These are phyloP conservation scores for Cotesia vestalis DNA, from an alignment of 1,140 invertebrate species.

Conservation along the genomic window DNA sequence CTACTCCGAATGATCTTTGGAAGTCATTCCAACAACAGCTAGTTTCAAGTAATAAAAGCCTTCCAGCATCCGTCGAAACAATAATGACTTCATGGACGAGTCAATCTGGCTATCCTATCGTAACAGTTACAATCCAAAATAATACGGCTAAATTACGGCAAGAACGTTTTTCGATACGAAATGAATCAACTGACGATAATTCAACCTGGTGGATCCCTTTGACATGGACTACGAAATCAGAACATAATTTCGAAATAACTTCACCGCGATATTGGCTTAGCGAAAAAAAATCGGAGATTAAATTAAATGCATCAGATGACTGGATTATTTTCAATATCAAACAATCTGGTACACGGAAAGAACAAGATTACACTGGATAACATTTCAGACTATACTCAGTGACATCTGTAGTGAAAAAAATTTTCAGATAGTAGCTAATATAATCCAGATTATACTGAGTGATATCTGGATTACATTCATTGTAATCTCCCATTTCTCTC, in stretches of 20 bases:
- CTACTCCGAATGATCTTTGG: slow-evolving; percentile 72
- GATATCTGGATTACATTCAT: too few species aligned
- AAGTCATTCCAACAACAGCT: slow-evolving; percentile 66
- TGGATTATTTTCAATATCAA: slow-evolving; percentile 79
- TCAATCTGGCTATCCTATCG: slow-evolving; percentile 78
- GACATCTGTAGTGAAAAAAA: too few species aligned
- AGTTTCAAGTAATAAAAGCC: slow-evolving; percentile 49
- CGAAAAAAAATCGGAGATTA: slow-evolving; percentile 43
- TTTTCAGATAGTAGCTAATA: too few species aligned
- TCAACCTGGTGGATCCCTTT: slow-evolving; percentile 72
- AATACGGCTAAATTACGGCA: slow-evolving; percentile 58
- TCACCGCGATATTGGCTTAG: slow-evolving; percentile 64
- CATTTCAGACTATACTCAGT: too few species aligned
- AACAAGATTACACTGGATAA: too few species aligned
- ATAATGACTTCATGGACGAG: slow-evolving; percentile 79
- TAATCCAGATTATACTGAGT: too few species aligned
- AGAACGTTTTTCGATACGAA: slow-evolving; percentile 65
- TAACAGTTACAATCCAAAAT: slow-evolving; percentile 67
- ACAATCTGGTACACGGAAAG: slow-evolving; percentile 66
- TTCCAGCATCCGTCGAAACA: slow-evolving; percentile 52
- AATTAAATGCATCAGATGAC: slow-evolving; percentile 54
- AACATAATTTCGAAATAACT: slow-evolving; percentile 67
- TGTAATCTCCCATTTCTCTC: too few species aligned
- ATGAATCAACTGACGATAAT: slow-evolving; percentile 43
- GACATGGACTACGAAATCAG: slow-evolving; percentile 65